Conservation (phyloP, 1,140 invertebrate genomes). For the Zelostemma sp. region DNA sequence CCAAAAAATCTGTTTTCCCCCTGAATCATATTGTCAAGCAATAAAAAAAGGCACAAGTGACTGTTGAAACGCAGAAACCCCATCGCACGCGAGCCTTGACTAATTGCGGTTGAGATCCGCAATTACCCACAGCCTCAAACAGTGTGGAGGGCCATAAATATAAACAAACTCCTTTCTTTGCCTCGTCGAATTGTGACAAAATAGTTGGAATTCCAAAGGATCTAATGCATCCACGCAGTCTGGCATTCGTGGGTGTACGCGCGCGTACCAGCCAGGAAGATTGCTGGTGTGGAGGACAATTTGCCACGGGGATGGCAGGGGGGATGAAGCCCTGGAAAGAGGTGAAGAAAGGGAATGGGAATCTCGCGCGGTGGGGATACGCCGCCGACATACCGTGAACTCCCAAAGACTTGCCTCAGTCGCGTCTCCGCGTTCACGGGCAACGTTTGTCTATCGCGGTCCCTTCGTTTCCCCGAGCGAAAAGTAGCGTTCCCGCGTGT, state of each 20-base stretch:
- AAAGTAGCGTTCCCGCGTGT: slow-evolving; percentile 15
- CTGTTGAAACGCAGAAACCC: too few relatives aligned
- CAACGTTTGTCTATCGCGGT: slow-evolving; percentile 1
- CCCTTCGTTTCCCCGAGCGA: slow-evolving; percentile 1
- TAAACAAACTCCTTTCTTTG: slow-evolving; percentile 40
- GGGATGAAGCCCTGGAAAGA: slow-evolving; percentile 23
- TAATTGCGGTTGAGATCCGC: too few relatives aligned
- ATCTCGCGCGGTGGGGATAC: slow-evolving; percentile 51
- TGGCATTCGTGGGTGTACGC: slow-evolving; percentile 48
- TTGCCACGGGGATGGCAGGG: slow-evolving; percentile 46
- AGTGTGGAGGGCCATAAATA: too few relatives aligned
- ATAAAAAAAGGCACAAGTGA: too few relatives aligned
- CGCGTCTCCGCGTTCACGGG: slow-evolving; percentile 6
- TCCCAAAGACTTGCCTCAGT: slow-evolving; percentile 33
- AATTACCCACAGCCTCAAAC: too few relatives aligned
- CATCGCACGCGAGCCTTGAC: too few relatives aligned
- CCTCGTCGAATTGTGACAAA: slow-evolving; percentile 43
- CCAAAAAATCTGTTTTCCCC: too few relatives aligned
- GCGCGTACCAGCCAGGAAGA: slow-evolving; percentile 36
- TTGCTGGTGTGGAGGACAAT: slow-evolving; percentile 48
- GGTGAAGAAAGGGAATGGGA: slow-evolving; percentile 17
- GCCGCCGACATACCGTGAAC: slow-evolving; percentile 45
- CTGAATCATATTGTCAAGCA: too few relatives aligned
- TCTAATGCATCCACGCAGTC: slow-evolving; percentile 38
- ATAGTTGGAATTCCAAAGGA: slow-evolving; percentile 38